Conservation (phyloP, 2,797 vertebrate species). For the Rhinichthys osculus region DNA sequence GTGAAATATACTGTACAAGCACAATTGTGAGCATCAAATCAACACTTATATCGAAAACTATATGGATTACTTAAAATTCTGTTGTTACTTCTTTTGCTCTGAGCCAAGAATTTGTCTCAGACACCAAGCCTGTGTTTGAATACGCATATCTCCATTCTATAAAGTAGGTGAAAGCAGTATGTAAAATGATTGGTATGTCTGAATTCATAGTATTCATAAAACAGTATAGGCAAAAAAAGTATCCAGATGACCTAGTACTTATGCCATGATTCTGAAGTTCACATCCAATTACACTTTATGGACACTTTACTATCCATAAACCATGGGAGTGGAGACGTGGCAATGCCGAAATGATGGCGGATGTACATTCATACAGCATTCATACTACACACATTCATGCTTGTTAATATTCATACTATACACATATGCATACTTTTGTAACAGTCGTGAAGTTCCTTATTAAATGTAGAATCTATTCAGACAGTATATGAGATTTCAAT, state of each 20-base stretch:
- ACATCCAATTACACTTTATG: too few species aligned
- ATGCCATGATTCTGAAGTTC: background rate
- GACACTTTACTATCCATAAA: background rate
- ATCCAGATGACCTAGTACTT: too few species aligned
- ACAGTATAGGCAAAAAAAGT: background rate
- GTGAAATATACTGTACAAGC: background rate
- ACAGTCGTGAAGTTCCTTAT: background rate
- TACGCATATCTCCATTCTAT: background rate
- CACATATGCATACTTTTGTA: background rate
- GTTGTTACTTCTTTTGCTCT: too few species aligned
- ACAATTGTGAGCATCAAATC: background rate
- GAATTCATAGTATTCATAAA: background rate
- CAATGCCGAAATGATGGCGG: background rate
- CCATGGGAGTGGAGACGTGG: background rate
- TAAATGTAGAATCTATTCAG: background rate
- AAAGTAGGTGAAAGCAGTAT: background rate
- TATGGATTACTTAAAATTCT: too few species aligned
- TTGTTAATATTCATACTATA: background rate
- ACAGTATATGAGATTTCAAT: background rate
- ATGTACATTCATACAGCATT: background rate
- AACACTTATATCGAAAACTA: background rate
- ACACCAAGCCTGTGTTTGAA: background rate
- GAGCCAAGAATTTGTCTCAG: too few species aligned
- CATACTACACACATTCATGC: background rate
- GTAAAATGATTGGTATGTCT: background rate